Conservation (phyloP, 2,113 vertebrate genomes). For the Microcebus griseorufus region DNA sequence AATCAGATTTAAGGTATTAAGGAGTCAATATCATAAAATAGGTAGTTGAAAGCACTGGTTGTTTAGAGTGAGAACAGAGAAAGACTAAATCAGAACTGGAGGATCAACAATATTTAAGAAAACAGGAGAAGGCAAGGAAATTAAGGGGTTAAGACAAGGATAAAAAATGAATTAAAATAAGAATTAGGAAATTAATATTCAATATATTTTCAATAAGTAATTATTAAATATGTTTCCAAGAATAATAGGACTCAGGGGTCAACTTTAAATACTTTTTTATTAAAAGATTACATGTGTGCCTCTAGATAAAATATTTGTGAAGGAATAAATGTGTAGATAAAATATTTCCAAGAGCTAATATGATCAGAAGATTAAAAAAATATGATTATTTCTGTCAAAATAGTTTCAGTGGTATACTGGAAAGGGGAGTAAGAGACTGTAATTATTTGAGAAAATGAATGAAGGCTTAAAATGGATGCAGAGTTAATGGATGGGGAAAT, state of each 20-base stretch:
- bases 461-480: neutral
- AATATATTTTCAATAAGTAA: neutral
- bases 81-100: neutral
- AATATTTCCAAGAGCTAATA: neutral
- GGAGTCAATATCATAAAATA: neutral
- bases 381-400: neutral
- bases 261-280: neutral
- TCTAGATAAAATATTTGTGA: neutral
- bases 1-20: neutral
- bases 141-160: rapidly evolving
- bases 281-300: neutral
- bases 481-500: rapidly evolving
- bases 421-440: rapidly evolving
- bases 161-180: neutral
- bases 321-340: neutral
- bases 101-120: neutral
- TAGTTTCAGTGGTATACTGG: neutral
- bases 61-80: neutral
- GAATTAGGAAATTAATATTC: neutral
- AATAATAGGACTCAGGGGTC: neutral
- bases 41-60: neutral
- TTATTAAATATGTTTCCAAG: neutral
- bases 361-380: neutral
- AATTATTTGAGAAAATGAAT: neutral
- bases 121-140: neutral